Percentiles rank a stretch among this genome's conserved stretches.
phyloP scores from a whole-genome alignment of 1,140 invertebrate species.

The Drosophila ohnishii region DNA sequence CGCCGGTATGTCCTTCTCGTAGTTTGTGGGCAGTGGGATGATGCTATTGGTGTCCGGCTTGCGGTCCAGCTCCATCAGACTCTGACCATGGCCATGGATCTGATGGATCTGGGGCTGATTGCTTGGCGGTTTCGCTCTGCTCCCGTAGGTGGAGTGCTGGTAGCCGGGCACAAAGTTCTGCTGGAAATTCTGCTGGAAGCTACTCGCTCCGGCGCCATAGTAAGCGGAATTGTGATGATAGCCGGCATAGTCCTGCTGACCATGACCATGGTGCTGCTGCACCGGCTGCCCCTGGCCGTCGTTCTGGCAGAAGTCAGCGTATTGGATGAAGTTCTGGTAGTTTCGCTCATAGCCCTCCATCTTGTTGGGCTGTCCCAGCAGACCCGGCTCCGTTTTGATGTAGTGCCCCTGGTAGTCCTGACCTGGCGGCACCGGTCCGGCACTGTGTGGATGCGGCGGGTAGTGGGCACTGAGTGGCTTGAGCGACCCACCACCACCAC shows the following conservation, averaged over 20 bases:
- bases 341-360: constrained; percentile 83
- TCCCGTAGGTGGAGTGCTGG: constrained; percentile 67
- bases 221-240: constrained; percentile 78
- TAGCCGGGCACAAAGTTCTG: constrained; percentile 80
- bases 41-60: constrained; percentile 80
- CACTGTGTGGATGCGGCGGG: constrained; percentile 56
- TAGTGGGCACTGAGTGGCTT: constrained; percentile 68
- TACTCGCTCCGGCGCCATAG: constrained; percentile 63
- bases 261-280: constrained; percentile 64
- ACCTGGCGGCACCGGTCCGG: constrained; percentile 18
- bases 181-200: constrained; percentile 81
- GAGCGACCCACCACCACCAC: constrained; percentile 53
- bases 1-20: constrained; percentile 82
- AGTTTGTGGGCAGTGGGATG: constrained; percentile 81
- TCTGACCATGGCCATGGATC: constrained; percentile 55
- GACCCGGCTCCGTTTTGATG: constrained; percentile 79
- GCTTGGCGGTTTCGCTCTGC: constrained; percentile 48
- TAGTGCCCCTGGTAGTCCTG: constrained; percentile 77
- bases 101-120: constrained; percentile 45
- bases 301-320: constrained; percentile 82
- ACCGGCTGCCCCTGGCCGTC: constrained; percentile 71
- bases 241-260: constrained; percentile 74
- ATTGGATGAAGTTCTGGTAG: constrained; percentile 83
- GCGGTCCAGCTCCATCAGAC: constrained; percentile 73
- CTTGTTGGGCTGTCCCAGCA: constrained; percentile 71